Evolutionary conservation across 2,888 invertebrate species (phyloP), one percentile per base, ranked within the genome.

Genomic region (Callyntrura guangdongensis): DNA sequence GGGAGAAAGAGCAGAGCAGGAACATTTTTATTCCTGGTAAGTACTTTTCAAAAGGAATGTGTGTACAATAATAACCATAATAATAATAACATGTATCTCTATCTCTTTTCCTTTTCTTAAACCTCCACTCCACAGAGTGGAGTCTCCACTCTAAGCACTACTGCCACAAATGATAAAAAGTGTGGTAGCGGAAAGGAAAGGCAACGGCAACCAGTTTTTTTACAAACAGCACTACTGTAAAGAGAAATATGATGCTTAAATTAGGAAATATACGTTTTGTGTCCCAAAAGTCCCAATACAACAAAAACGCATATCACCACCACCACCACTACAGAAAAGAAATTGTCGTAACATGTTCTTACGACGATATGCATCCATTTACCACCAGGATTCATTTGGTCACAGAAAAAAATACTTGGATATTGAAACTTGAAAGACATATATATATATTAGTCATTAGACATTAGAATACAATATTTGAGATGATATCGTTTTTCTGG

Each of bases 191-290:
- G 25, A 69, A 9, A 74, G 59, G 79, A 27, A 81, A 69, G 45
- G 81, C 81, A 81, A 56, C 86, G 45, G 81, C 81, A 81, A 56
- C 86, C 59, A 72, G 56, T 17, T 22, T n/a, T 59, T 1, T 59
- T 36, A 36, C 36, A 6, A 36, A 79, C 72, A 72, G 82, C 82
- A 88, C 88, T 82, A n/a, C n/a, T n/a, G n/a, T 72, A 72, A 56
- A 53, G 72, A 88, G 88, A 83, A 89, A 89, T 89, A 89, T 89
- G 89, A 89, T 89, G 89, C 89, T 89, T 89, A 89, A 89, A 89
- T 89, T 89, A 83, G 83, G 89, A 89, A 83, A 89, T 83, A 53
- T 82, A 79, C 53, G 88, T 87, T 69, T 53, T 69, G 20, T 81
- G n/a, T 81, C 49, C 25, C 17, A 72, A 85, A 61, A 82, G 64